Base-by-base conservation (phyloP, 2,113 vertebrate species). In the Phocoena sinus region DNA sequence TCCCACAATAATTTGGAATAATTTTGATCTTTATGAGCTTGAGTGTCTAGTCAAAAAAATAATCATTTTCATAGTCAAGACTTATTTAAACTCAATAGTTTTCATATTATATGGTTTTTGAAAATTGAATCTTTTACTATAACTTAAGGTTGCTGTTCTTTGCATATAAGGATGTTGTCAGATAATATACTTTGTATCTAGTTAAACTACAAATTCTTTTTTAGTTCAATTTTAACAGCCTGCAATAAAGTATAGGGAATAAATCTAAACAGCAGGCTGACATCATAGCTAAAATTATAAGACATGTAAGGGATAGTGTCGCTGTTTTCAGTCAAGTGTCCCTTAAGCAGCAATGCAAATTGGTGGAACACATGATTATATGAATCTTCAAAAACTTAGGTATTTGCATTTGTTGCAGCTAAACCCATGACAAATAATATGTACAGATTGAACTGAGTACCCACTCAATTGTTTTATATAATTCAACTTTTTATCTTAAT, bases 361-460 rank as follows among this genome's bases (percentile, higher is more conserved):
- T 10, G 41, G 5, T 63, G 33, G 20, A n/a, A 67, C 3, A 56
- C 13, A 0, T 74, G 10, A 20, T 68, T 6, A 25, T 23, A 60
- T 21, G 15, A 18, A 36, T 33, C 65, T 85, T 5, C 4, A 33
- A 60, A 26, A 38, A 17, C 5, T 65, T 13, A 74, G 21, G 47
- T 47, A 38, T 85, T 67, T 88, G 33, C 17, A 53, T 50, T 60
- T 86, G 7, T n/a, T 76, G 5, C 1, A 86, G 7, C 2, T 50
- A 82, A 79, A 62, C 3, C 8, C 7, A 68, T 58, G 41, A 6
- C 8, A 84, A 79, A 36, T 25, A 26, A 44, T 3, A 79, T 12
- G 2, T 0, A 28, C 7, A 14, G 7, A 14, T 44, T 50, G 3
- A 23, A 53, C 0, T 3, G 18, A 36, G 25, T 50, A 15, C 0